Evolutionary conservation across 2,888 invertebrate species (phyloP).

Genomic region (Rutpela maculata): DNA sequence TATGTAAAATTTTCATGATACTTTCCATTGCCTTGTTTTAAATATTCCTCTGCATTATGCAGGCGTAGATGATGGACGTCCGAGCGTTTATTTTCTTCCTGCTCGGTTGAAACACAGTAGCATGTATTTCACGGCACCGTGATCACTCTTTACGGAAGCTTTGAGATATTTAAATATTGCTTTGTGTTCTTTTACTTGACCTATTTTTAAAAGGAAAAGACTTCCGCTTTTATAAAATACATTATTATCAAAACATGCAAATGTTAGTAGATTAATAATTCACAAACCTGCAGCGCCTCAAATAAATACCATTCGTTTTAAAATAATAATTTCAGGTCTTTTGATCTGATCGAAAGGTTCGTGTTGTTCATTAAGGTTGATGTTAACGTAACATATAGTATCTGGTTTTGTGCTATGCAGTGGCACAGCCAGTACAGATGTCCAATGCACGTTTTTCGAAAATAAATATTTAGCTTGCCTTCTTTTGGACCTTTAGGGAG

Average conservation of each 20-base stretch:
- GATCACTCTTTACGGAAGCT: constrained; percentile 41
- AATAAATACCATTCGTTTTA: background rate
- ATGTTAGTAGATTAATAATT: constrained; percentile 1
- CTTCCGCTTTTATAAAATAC: background rate
- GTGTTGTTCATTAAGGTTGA: no score
- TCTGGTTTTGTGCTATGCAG: no score
- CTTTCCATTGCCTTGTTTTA: constrained; percentile 33
- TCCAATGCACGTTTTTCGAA: no score
- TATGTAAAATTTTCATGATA: constrained; percentile 27
- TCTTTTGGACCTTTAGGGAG: no score
- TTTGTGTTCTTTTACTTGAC: constrained; percentile 27
- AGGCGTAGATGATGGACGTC: constrained; percentile 41
- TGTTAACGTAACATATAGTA: no score
- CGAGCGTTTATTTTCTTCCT: constrained; percentile 24
- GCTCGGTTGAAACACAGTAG: constrained; percentile 26
- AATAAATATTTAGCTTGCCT: no score
- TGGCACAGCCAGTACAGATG: no score
- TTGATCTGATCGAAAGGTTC: background rate
- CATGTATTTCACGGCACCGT: constrained; percentile 37
- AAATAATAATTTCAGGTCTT: constrained; percentile 7
- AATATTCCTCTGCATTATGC: constrained; percentile 42
- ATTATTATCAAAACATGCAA: constrained; percentile 10
- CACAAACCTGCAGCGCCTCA: background rate
- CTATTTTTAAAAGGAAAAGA: constrained; percentile 5
- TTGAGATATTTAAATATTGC: constrained; percentile 42